Conservation (phyloP, 2,797 vertebrate species). For the Microtus californicus region DNA sequence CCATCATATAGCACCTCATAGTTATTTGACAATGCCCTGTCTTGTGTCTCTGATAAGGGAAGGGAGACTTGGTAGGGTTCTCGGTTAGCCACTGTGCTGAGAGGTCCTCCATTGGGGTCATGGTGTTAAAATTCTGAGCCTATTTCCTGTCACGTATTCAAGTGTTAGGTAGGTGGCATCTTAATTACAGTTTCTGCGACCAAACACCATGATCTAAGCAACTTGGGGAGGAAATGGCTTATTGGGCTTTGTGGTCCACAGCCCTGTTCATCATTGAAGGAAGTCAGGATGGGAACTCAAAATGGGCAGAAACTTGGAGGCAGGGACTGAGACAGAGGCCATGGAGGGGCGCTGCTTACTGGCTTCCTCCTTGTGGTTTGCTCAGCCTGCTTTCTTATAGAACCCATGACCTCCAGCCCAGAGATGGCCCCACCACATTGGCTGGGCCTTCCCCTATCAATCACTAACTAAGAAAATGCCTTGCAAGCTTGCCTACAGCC, state of each 20-base stretch:
- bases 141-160: neutral
- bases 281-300: neutral
- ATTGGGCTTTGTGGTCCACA: neutral
- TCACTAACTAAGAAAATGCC: neutral
- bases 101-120: neutral
- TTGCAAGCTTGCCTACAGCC: neutral
- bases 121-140: constrained; percentile 2
- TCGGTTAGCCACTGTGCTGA: neutral
- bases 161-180: neutral
- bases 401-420: neutral
- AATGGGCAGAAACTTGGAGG: neutral
- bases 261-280: neutral
- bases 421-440: neutral
- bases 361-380: neutral
- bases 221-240: neutral
- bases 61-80: neutral
- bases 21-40: neutral
- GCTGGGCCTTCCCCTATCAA: neutral
- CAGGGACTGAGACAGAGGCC: neutral
- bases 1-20: neutral
- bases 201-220: neutral
- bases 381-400: neutral
- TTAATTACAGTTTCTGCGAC: neutral
- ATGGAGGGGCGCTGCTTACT: neutral
- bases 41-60: neutral